Percentiles rank a stretch among this genome's conserved stretches.
These are phyloP conservation scores for Drosophila mettleri DNA, from an alignment of 2,888 invertebrate species.

Conservation along the genomic window DNA sequence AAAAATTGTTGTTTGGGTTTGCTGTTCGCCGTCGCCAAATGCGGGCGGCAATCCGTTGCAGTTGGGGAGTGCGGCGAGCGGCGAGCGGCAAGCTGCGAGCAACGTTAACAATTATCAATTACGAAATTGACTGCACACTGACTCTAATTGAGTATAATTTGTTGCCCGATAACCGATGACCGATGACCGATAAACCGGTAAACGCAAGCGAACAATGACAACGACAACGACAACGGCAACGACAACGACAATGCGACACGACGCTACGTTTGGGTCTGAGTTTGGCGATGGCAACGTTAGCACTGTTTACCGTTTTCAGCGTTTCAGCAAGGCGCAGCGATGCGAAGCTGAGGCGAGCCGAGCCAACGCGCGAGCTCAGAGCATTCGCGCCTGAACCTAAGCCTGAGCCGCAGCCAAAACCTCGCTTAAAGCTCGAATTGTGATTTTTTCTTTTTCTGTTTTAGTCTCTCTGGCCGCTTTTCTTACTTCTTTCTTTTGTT, in stretches of 20 bases:
- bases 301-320: slow-evolving; percentile 51
- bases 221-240: slow-evolving; percentile 9
- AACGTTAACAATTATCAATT: slow-evolving; percentile 41
- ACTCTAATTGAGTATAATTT: slow-evolving; percentile 43
- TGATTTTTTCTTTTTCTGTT: background rate
- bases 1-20: slow-evolving; percentile 42
- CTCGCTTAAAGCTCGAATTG: slow-evolving; percentile 34
- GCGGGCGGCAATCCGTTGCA: slow-evolving; percentile 7
- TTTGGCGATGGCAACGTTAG: slow-evolving; percentile 41
- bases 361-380: slow-evolving; percentile 31
- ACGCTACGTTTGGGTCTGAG: slow-evolving; percentile 52
- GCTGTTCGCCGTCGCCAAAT: slow-evolving; percentile 30
- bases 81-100: too few species aligned
- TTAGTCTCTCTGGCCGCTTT: too few species aligned
- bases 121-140: slow-evolving; percentile 37
- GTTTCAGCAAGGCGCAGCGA: slow-evolving; percentile 21
- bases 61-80: too few species aligned
- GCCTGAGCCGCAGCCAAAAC: slow-evolving; percentile 36
- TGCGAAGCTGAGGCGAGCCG: slow-evolving; percentile 10
- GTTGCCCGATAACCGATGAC: slow-evolving; percentile 44
- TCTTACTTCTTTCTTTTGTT: slow-evolving; percentile 5
- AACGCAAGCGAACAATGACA: background rate
- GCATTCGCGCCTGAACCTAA: slow-evolving; percentile 31
- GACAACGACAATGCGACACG: slow-evolving; percentile 34
- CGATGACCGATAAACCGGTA: slow-evolving; percentile 16